Evolutionary conservation across 2,888 invertebrate species (phyloP).

Genomic region (Agrochola lota): DNA sequence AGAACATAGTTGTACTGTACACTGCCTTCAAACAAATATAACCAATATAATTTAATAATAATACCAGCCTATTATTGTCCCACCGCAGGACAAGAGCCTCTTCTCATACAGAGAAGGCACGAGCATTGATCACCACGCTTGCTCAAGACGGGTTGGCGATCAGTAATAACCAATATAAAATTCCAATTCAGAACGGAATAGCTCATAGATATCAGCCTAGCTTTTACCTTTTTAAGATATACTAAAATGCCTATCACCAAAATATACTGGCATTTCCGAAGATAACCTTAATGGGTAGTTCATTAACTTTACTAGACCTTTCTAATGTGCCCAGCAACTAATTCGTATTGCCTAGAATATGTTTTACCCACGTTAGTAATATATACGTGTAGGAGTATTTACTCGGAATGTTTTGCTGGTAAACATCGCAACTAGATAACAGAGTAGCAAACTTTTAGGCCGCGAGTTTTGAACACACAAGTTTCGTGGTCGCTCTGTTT

Average conservation of each 20-base stretch:
- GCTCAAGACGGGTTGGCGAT: no score
- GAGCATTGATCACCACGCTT: no score
- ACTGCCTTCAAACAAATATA: no score
- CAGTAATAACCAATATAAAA: no score
- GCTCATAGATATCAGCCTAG: neutral
- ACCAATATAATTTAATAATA: no score
- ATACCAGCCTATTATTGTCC: no score
- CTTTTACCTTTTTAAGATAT: no score
- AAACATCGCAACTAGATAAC: constrained; percentile 46
- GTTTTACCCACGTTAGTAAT: neutral
- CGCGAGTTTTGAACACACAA: constrained; percentile 3
- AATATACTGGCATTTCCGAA: constrained; percentile 13
- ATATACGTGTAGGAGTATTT: constrained; percentile 24
- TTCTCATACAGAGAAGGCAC: no score
- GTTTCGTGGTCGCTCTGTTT: constrained; percentile 42
- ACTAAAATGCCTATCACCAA: neutral
- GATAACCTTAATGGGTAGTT: constrained; percentile 13
- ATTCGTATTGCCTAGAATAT: constrained; percentile 10
- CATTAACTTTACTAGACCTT: constrained; percentile 27
- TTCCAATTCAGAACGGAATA: neutral
- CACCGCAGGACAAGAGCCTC: no score
- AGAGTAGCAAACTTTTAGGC: constrained; percentile 41
- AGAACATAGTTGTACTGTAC: no score
- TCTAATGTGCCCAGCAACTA: constrained; percentile 4
- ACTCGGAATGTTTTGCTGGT: constrained; percentile 26